These are phyloP conservation scores for Ophion ellenae DNA, from an alignment of 2,888 invertebrate species.

Conservation along the genomic window DNA sequence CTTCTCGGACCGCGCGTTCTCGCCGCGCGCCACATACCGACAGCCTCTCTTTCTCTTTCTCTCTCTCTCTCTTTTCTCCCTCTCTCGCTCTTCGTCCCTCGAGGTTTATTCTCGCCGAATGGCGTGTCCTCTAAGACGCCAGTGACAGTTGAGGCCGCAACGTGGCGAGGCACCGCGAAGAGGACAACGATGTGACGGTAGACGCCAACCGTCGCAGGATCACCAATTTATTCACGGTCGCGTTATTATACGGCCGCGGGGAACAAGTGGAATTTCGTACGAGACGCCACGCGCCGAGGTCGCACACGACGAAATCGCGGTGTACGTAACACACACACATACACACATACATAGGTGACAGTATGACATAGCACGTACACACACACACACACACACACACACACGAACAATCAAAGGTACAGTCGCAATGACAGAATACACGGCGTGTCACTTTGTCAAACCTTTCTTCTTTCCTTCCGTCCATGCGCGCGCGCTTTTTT, in stretches of 20 bases:
- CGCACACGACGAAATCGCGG: neutral
- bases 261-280: neutral
- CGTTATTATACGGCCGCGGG: neutral
- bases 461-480: neutral
- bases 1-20: conserved; percentile 15
- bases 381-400: no score
- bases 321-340: no score
- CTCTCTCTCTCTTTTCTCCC: neutral
- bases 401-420: no score
- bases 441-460: neutral
- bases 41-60: conserved; percentile 16
- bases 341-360: no score
- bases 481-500: neutral
- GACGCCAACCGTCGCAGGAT: neutral
- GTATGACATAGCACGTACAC: no score
- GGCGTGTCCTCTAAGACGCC: conserved; percentile 56
- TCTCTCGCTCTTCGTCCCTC: conserved; percentile 45
- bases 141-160: conserved; percentile 59
- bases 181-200: conserved; percentile 13
- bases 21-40: conserved; percentile 19
- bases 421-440: no score
- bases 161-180: conserved; percentile 51
- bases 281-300: neutral
- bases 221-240: neutral
- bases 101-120: conserved; percentile 55